Base-by-base conservation (phyloP, 2,888 invertebrate species). In the Megalurothrips usitatus region DNA sequence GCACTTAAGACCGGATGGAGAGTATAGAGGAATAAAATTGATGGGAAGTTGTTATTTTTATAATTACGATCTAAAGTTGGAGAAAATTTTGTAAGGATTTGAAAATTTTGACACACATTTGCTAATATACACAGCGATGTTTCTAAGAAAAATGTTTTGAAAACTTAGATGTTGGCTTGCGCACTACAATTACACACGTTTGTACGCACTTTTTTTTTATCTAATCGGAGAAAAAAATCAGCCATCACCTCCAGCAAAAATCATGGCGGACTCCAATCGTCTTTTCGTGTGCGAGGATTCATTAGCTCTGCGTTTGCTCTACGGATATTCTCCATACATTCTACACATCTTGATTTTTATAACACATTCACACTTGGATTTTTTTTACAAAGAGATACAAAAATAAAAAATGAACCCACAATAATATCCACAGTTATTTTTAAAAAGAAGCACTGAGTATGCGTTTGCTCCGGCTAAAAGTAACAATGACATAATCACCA, bases 351-450 rank as follows among this genome's bases (percentile, higher is more conserved):
- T 75, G 68, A 75, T 75, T 75, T 75, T 75, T 26, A 75, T 75
- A 26, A 75, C 26, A 75, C 68, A 75, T 75, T 75, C 68, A 75
- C 68, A 75, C 68, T 75, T 43, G 68, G 26, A 26, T 75, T 68
- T 75, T 75, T 75, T 23, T 75, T 75, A 75, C 68, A 75, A 75
- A 75, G 68, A 75, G 68, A 75, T 75, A 75, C 68, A 75, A 75
- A 75, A 75, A 75, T 75, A 75, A 75, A 75, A 75, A 75, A 75
- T 75, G 68, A 75, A 75, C 68, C 68, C 68, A 75, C 68, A 75
- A 75, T 75, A 75, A 75, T 75, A 75, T 75, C 68, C 68, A 75
- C 68, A 75, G 68, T 75, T 75, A 75, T 26, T 43, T 43, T 43
- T 75, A 26, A 75, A 75, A 75, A 26, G n/a, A 75, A 43, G 34